Conservation (phyloP, 2,888 invertebrate species). For the Drosophila melanosoma region DNA sequence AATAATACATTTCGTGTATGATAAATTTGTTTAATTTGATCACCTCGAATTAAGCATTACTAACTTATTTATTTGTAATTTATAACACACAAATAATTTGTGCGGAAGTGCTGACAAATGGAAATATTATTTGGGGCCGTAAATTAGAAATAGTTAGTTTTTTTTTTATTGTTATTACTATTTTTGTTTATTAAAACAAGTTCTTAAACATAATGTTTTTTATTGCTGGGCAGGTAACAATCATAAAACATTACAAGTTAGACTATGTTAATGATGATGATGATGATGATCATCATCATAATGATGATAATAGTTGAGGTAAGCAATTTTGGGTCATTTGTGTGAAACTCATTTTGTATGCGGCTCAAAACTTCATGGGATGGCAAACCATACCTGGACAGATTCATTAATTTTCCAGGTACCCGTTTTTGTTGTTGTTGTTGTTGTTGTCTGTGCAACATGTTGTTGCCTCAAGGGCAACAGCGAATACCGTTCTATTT, state of each 20-base stretch:
- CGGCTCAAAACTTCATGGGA: constrained; percentile 2
- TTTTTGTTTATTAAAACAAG: neutral
- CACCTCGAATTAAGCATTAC: neutral
- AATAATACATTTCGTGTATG: neutral
- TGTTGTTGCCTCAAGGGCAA: constrained; percentile 4
- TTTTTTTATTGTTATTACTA: constrained; percentile 20
- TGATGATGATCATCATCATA: constrained; percentile 3
- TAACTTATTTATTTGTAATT: neutral
- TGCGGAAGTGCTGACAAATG: constrained; percentile 29
- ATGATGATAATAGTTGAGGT: constrained; percentile 15
- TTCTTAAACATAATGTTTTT: neutral
- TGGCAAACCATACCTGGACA: neutral
- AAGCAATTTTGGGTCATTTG: constrained; percentile 18
- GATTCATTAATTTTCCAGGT: constrained; percentile 25
- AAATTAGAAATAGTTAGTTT: constrained; percentile 17
- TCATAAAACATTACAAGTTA: neutral
- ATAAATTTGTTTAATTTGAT: neutral
- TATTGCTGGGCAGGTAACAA: neutral
- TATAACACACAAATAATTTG: neutral
- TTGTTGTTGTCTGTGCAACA: neutral
- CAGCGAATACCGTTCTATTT: constrained; percentile 16
- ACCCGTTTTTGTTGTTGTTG: constrained; percentile 2
- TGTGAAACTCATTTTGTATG: constrained; percentile 20
- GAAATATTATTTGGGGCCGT: constrained; percentile 9
- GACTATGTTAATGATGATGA: constrained; percentile 3